Evolutionary conservation across 2,888 invertebrate species (phyloP).

Genomic region (Melolontha melolontha): DNA sequence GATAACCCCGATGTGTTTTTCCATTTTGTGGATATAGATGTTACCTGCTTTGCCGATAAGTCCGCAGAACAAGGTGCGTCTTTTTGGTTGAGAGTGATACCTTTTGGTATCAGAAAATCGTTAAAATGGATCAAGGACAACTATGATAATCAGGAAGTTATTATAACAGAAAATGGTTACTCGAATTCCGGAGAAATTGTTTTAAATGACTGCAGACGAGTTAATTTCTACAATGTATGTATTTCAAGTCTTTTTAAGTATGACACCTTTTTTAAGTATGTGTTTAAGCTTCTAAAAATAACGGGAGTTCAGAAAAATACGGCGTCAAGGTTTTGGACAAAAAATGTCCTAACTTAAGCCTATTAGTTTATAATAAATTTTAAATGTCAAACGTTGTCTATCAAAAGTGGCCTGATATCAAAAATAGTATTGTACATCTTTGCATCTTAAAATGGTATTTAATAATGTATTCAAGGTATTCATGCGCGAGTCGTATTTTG

Average conservation of each 20-base stretch:
- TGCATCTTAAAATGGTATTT: too few species aligned
- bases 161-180: slow-evolving; percentile 73
- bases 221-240: slow-evolving; percentile 56
- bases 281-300: too few species aligned
- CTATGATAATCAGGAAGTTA: slow-evolving; percentile 70
- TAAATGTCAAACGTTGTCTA: too few species aligned
- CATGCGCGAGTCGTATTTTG: too few species aligned
- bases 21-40: slow-evolving; percentile 9
- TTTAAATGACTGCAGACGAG: slow-evolving; percentile 64
- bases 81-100: slow-evolving; percentile 63
- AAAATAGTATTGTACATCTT: too few species aligned
- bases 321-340: too few species aligned
- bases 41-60: slow-evolving; percentile 16
- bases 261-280: too few species aligned
- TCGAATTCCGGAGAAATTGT: slow-evolving; percentile 54
- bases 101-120: slow-evolving; percentile 74
- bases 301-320: too few species aligned
- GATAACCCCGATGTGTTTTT: slow-evolving; percentile 63
- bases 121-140: slow-evolving; percentile 72
- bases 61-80: slow-evolving; percentile 6
- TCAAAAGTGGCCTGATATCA: too few species aligned
- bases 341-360: too few species aligned
- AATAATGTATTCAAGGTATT: too few species aligned
- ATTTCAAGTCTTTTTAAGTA: background rate
- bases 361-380: too few species aligned